Percentiles rank a stretch among this genome's conserved stretches.
Evolutionary conservation across 2,113 vertebrate species (phyloP).

Genomic region (Geococcyx californianus): DNA sequence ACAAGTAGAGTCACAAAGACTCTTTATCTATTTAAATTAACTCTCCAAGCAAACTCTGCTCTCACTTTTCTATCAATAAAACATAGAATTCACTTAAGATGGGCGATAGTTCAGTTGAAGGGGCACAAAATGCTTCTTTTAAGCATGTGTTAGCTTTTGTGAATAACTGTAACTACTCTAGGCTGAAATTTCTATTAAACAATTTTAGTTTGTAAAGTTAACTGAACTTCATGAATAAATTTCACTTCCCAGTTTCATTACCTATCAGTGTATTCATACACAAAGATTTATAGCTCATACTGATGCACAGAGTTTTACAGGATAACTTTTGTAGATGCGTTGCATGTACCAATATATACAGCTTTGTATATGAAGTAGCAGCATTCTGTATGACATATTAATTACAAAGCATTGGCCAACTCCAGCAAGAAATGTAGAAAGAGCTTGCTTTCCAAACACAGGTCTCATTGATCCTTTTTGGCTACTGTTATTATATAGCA

Average conservation of each 20-base stretch:
- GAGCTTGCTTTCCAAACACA: not conserved
- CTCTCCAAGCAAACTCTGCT: not conserved
- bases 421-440: not conserved
- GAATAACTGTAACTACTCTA: not conserved
- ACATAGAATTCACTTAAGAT: slow-evolving; percentile 13
- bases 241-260: not conserved
- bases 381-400: not conserved
- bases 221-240: not conserved
- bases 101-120: not conserved
- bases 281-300: not conserved
- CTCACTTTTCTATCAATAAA: not conserved
- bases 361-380: not conserved
- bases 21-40: slow-evolving; percentile 37
- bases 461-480: not conserved
- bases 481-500: not conserved
- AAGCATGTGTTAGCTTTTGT: not conserved
- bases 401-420: not conserved
- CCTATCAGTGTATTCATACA: not conserved
- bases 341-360: not conserved
- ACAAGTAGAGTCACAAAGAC: slow-evolving; percentile 41
- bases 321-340: not conserved
- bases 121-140: not conserved
- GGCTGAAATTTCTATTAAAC: not conserved
- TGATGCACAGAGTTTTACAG: not conserved
- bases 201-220: not conserved